Evolutionary conservation across 2,113 vertebrate genomes (phyloP).

Genomic region (Oreochromis tanganicae): DNA sequence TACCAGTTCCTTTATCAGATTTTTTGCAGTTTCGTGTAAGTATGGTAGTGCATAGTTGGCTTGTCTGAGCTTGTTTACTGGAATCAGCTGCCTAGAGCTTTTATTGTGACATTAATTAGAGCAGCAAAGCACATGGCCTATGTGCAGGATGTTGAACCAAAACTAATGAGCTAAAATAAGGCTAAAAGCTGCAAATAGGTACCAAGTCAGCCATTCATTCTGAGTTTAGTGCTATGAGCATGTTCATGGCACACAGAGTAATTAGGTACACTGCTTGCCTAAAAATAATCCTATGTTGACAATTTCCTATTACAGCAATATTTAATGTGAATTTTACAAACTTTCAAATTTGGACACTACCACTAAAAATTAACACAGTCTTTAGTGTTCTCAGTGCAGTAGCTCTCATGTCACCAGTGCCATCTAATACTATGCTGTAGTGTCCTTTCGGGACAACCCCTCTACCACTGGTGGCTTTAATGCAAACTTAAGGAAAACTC

Average conservation of each 20-base stretch:
- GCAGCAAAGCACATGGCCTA: neutral
- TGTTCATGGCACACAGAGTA: neutral
- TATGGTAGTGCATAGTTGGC: neutral
- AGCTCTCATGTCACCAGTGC: neutral
- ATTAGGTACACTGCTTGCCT: neutral
- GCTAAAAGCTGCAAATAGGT: neutral
- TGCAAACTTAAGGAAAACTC: neutral
- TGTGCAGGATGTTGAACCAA: neutral
- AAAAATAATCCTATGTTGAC: neutral
- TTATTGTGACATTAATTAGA: constrained; percentile 21
- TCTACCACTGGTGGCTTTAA: neutral
- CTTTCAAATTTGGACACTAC: neutral
- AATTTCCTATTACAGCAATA: neutral
- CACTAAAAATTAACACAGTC: neutral
- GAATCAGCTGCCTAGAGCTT: neutral
- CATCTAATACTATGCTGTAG: neutral
- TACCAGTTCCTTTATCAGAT: neutral
- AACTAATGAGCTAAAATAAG: constrained; percentile 15
- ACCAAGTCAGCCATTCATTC: neutral
- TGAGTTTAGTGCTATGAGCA: neutral
- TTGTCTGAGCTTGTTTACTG: neutral
- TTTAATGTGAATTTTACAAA: neutral
- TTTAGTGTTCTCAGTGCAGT: neutral
- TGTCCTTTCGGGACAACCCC: neutral
- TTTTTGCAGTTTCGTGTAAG: neutral